These are phyloP conservation scores for Paracentrotus lividus DNA, from an alignment of 53 echinoderm and acorn worm species.

Conservation along the genomic window DNA sequence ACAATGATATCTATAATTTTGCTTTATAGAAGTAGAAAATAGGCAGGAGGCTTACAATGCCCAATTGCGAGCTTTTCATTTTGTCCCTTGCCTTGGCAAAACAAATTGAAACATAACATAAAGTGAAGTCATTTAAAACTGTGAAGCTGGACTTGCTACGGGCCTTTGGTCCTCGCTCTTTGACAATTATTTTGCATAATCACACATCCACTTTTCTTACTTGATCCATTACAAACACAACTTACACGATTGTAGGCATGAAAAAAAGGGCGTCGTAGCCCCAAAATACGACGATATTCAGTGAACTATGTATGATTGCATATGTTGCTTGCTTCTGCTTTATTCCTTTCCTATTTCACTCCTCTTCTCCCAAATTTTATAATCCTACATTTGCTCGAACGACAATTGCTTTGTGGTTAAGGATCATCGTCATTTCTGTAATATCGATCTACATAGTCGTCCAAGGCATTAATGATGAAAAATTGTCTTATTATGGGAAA, in stretches of 20 bases:
- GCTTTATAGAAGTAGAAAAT: conserved; percentile 38
- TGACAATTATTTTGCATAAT: conserved; percentile 16
- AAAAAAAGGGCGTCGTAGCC: conserved; percentile 73
- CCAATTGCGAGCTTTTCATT: background rate
- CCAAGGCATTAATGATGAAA: no score
- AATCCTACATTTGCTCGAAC: no score
- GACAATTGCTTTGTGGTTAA: no score
- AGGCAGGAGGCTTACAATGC: background rate
- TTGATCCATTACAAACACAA: conserved; percentile 39
- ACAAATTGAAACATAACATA: background rate
- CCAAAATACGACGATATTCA: conserved; percentile 80
- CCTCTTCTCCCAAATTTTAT: background rate
- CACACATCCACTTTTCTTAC: conserved; percentile 26
- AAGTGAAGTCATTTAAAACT: background rate
- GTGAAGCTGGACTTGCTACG: conserved; percentile 37
- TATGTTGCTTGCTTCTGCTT: background rate
- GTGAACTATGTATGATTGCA: conserved; percentile 69
- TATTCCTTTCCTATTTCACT: background rate
- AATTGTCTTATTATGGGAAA: no score
- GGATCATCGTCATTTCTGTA: no score
- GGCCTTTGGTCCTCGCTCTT: background rate
- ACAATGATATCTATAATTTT: no score
- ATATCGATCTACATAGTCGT: no score
- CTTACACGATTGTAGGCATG: conserved; percentile 69
- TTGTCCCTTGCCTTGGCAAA: conserved; percentile 11